Evolutionary conservation across 2,113 vertebrate genomes (phyloP), one percentile per base, ranked within the genome.

Genomic region (Notiomystis cincta): DNA sequence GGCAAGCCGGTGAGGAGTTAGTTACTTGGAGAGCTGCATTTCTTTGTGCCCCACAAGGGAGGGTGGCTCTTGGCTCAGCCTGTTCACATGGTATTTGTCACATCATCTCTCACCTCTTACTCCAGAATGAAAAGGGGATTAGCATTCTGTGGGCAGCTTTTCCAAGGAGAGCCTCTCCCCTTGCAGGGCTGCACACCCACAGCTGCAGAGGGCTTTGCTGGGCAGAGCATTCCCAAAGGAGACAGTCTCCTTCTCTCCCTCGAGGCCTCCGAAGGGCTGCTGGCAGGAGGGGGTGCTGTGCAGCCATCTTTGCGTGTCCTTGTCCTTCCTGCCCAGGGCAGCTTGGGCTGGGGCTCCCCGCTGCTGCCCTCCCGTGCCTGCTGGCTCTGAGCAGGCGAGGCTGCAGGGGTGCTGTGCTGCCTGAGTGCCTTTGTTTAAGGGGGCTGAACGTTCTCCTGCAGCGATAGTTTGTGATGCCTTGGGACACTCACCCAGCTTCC

Each of bases 121-220:
- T 5, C 40, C 22, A 27, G 3, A 13, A 8, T 10, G 57, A 19
- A 37, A 79, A 67, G 42, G 3, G 4, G 38, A 10, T 58, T 13
- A 45, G 33, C 28, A 7, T 62, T 44, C 31, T 0, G 0, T 35
- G 54, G 57, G 28, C 82, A 42, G 37, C 15, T 80, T 61, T 67
- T 76, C 30, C 50, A 24, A 47, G 40, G 35, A 17, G 21, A 62
- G 47, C 22, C 47, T 35, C 31, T 57, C n/a, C 53, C 61, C 48
- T 58, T 44, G 56, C 35, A n/a, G 44, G 37, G 62, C 75, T 75
- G 51, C 8, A 11, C 38, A 13, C 7, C 50, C 0, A 0, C n/a
- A 15, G 14, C 17, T 40, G 14, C 3, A 1, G 27, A 37, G 23
- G 51, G 30, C 31, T 90, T 62, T 92, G 30, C 65, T 37, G 66